These are phyloP conservation scores for Zeugodacus cucurbitae DNA, from an alignment of 1,140 invertebrate species.

Conservation along the genomic window DNA sequence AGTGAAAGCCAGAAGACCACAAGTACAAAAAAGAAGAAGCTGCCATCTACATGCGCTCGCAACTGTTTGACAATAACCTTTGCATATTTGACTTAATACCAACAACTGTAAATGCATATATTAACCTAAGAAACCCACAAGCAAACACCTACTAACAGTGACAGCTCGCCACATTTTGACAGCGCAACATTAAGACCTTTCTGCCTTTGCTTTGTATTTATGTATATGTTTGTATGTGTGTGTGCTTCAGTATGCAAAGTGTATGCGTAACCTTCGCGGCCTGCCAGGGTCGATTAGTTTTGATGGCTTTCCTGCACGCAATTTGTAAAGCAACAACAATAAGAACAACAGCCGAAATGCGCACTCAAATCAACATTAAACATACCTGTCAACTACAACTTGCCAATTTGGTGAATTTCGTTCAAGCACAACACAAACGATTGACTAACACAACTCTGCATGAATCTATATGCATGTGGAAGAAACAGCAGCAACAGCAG, in stretches of 20 bases:
- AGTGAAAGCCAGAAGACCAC: background rate
- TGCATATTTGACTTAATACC: background rate
- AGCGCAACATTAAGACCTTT: background rate
- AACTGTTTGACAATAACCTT: background rate
- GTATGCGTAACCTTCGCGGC: background rate
- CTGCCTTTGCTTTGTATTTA: no score
- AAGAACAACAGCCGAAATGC: background rate
- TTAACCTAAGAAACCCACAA: background rate
- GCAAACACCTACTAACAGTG: background rate
- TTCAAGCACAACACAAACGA: background rate
- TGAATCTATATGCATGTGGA: background rate
- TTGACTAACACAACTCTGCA: background rate
- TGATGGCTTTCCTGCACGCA: background rate
- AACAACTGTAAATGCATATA: background rate
- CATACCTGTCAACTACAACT: background rate
- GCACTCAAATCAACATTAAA: background rate
- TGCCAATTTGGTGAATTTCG: slow-evolving; percentile 6
- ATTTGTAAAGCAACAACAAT: background rate
- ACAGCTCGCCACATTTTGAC: background rate
- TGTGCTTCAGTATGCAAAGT: background rate
- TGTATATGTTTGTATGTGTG: background rate
- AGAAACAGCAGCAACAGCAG: background rate
- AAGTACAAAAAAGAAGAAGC: background rate
- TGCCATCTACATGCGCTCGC: background rate
- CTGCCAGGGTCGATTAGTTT: background rate